phyloP scores from a whole-genome alignment of 92 coral and sea anemone genomes.

The Zoanthus sociatus region DNA sequence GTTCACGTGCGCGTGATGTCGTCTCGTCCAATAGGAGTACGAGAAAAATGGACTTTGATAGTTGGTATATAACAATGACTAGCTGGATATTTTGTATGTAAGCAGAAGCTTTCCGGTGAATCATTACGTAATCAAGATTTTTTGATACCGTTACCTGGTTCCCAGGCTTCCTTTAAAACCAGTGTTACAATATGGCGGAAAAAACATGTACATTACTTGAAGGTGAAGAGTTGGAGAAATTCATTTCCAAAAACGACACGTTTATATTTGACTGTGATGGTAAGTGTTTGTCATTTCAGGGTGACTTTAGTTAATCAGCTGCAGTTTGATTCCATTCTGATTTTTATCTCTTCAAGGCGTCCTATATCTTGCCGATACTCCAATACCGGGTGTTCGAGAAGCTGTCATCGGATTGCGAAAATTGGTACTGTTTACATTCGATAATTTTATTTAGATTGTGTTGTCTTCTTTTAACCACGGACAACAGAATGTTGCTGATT shows the following conservation, averaged over 20 bases:
- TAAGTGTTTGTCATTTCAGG: not conserved
- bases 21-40: too few relatives aligned
- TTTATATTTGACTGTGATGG: slow-evolving; percentile 48
- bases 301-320: not conserved
- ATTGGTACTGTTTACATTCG: slow-evolving; percentile 11
- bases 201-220: slow-evolving; percentile 9
- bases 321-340: not conserved
- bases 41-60: too few relatives aligned
- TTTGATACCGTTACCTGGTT: not conserved
- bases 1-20: too few relatives aligned
- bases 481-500: too few relatives aligned
- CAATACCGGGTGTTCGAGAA: slow-evolving; percentile 26
- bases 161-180: not conserved
- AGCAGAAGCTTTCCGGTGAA: too few relatives aligned
- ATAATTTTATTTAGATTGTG: too few relatives aligned
- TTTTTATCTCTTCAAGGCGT: slow-evolving; percentile 3
- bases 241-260: slow-evolving; percentile 20
- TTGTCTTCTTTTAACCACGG: too few relatives aligned
- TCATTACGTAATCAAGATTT: too few relatives aligned
- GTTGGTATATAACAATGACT: too few relatives aligned
- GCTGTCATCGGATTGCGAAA: slow-evolving; percentile 19
- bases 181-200: slow-evolving; percentile 21
- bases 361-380: slow-evolving; percentile 7
- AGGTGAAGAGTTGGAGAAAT: not conserved
- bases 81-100: too few relatives aligned